Conservation (phyloP, 2,888 invertebrate species). For the Podabrus alpinus region DNA sequence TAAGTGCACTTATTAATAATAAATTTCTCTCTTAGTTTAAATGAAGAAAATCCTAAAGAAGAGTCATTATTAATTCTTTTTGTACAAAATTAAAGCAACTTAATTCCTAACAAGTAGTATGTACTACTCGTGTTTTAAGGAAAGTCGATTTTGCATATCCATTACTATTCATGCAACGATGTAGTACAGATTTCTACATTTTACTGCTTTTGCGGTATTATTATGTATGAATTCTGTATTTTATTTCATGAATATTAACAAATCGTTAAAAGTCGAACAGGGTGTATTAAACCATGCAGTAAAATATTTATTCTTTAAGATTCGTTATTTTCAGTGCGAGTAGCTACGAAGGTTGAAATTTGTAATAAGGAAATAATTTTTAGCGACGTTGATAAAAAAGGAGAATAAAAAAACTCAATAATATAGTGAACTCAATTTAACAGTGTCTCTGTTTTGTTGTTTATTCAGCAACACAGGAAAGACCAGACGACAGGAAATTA, state of each 20-base stretch:
- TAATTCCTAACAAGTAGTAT: neutral
- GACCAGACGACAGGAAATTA: slow-evolving; percentile 23
- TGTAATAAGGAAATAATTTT: neutral
- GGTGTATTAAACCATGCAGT: neutral
- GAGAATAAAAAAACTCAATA: neutral
- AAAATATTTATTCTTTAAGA: neutral
- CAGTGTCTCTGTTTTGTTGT: slow-evolving; percentile 12
- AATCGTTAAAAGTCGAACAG: neutral
- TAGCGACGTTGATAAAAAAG: neutral
- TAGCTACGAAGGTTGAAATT: neutral
- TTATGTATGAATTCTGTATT: neutral
- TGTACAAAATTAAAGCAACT: neutral
- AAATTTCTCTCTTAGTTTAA: neutral
- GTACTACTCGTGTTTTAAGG: neutral
- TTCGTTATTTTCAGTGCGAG: neutral
- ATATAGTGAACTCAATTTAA: slow-evolving; percentile 6
- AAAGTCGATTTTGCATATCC: neutral
- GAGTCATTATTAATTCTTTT: neutral
- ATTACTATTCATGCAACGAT: neutral
- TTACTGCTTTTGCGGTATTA: neutral
- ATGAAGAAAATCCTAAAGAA: neutral
- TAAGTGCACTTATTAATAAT: neutral
- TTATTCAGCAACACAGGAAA: slow-evolving; percentile 19
- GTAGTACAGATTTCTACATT: neutral
- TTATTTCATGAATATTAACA: neutral